Evolutionary conservation across 2,888 invertebrate species (phyloP).

Genomic region (Aspidiotus destructor): DNA sequence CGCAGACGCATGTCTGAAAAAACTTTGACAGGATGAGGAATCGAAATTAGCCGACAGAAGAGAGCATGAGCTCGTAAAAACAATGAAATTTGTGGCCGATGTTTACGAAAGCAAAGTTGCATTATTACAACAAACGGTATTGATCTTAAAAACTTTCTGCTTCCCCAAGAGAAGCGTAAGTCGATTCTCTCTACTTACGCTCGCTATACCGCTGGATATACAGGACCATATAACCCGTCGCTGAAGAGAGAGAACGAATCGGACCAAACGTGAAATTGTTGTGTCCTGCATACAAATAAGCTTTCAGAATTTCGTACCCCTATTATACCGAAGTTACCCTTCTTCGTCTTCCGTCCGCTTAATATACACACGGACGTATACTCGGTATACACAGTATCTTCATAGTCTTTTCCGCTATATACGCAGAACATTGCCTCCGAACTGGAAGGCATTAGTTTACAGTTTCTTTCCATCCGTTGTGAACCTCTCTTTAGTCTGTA

Average conservation of each 20-base stretch:
- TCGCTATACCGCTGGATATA: not conserved
- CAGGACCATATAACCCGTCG: not conserved
- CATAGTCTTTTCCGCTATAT: slow-evolving; percentile 15
- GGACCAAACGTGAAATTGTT: slow-evolving; percentile 39
- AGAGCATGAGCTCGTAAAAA: not conserved
- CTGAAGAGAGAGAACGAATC: slow-evolving; percentile 11
- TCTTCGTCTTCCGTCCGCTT: not conserved
- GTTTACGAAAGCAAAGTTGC: slow-evolving; percentile 23
- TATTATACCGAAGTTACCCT: slow-evolving; percentile 6
- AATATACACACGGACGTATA: slow-evolving; percentile 8
- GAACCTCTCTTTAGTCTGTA: slow-evolving; percentile 2
- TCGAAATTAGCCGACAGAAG: too few species aligned
- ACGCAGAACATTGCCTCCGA: slow-evolving; percentile 7
- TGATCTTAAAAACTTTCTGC: slow-evolving; percentile 29
- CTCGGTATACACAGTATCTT: slow-evolving; percentile 8
- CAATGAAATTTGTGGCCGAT: slow-evolving; percentile 2
- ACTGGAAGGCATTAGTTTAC: slow-evolving; percentile 21
- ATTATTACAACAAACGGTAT: slow-evolving; percentile 28
- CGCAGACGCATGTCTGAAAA: too few species aligned
- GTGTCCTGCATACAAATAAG: slow-evolving; percentile 40
- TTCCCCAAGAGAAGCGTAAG: slow-evolving; percentile 4
- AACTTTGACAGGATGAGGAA: too few species aligned
- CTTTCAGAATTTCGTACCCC: slow-evolving; percentile 34
- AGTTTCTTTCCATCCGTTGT: slow-evolving; percentile 9
- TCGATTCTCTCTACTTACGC: not conserved